Percentiles rank a stretch among this genome's conserved stretches.
Conservation (phyloP, 2,113 vertebrate species). For the Neotoma lepida region DNA sequence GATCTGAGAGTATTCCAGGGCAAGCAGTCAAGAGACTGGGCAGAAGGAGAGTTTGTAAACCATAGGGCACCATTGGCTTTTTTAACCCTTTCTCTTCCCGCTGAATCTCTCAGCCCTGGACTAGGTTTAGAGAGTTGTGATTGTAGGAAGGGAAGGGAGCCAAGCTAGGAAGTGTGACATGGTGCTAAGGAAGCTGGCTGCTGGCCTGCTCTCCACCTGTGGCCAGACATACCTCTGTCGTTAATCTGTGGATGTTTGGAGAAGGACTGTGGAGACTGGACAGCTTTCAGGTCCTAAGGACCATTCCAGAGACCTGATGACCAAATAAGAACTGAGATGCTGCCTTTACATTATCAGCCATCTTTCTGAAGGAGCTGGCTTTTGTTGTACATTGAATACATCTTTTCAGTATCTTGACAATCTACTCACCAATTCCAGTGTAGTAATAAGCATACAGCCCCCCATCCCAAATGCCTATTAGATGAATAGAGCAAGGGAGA, state of each 20-base stretch:
- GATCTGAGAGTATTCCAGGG: not conserved
- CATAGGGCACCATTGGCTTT: not conserved
- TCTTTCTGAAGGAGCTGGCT: not conserved
- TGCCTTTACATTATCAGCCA: not conserved
- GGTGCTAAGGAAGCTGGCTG: not conserved
- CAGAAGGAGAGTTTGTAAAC: not conserved
- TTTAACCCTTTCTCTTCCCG: conserved; percentile 11
- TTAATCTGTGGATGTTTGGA: not conserved
- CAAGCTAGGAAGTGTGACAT: too few species aligned
- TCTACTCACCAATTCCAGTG: not conserved
- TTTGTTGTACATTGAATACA: not conserved
- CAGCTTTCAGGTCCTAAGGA: not conserved
- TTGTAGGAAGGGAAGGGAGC: not conserved
- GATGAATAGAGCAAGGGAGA: not conserved
- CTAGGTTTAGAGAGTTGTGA: not conserved
- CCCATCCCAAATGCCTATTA: not conserved
- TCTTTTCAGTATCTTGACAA: not conserved
- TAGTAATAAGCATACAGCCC: not conserved
- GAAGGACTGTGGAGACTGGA: not conserved
- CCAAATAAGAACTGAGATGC: not conserved
- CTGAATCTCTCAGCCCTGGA: not conserved
- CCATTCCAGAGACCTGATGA: not conserved
- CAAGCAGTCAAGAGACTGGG: not conserved
- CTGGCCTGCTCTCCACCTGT: not conserved
- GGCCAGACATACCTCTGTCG: too few species aligned